phyloP scores from a whole-genome alignment of 2,113 vertebrate genomes.

The Balaeniceps rex region DNA sequence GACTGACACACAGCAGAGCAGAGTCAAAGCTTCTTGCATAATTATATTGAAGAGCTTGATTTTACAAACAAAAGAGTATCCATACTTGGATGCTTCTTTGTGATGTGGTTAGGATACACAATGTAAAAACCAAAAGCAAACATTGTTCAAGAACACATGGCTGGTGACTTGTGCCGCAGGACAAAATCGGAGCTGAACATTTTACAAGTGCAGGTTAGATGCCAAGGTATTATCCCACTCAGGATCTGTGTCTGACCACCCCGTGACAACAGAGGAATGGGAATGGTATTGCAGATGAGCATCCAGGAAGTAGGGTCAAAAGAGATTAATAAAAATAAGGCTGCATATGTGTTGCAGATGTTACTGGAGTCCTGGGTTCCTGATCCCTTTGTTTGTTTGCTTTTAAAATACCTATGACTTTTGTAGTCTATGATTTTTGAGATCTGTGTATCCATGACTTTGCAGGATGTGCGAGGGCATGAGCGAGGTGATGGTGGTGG shows the following conservation, averaged over 20 bases:
- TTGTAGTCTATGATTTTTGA: not conserved
- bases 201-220: not conserved
- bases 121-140: not conserved
- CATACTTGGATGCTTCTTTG: not conserved
- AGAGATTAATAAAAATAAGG: slow-evolving; percentile 33
- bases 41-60: not conserved
- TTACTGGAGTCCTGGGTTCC: slow-evolving; percentile 10
- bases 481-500: not conserved
- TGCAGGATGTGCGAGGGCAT: not conserved
- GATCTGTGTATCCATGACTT: not conserved
- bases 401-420: slow-evolving; percentile 35
- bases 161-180: not conserved
- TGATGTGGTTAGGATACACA: not conserved
- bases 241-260: not conserved
- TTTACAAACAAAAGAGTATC: not conserved
- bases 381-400: slow-evolving; percentile 50
- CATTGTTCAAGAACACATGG: not conserved
- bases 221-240: not conserved
- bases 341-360: slow-evolving; percentile 62
- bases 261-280: not conserved
- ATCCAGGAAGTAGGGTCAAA: slow-evolving; percentile 57
- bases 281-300: not conserved
- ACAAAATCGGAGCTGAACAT: not conserved
- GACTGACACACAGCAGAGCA: not conserved
- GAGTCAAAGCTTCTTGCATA: not conserved